Evolutionary conservation across 2,888 invertebrate species (phyloP).

Genomic region (Folsomia candida): DNA sequence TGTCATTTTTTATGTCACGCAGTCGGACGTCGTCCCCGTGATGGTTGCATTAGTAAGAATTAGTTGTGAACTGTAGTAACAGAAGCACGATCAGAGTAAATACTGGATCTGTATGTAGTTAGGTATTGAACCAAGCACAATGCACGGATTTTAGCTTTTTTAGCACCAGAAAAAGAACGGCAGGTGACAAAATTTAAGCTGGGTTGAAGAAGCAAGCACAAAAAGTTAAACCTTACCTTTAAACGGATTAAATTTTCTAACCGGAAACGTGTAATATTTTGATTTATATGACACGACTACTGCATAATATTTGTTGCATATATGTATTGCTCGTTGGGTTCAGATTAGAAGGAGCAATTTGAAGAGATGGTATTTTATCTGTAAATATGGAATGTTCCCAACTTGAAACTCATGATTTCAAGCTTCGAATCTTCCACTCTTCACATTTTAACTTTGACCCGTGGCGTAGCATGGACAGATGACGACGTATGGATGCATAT

Average conservation of each 20-base stretch:
- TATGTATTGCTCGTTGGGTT: too few relatives aligned
- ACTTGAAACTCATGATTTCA: too few relatives aligned
- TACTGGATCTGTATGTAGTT: too few relatives aligned
- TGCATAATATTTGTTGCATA: too few relatives aligned
- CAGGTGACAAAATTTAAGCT: conserved; percentile 23
- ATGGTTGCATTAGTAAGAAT: background rate
- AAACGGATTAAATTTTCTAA: conserved; percentile 47
- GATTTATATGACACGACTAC: conserved; percentile 42
- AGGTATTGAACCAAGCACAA: too few relatives aligned
- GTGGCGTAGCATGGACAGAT: too few relatives aligned
- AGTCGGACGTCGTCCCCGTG: background rate
- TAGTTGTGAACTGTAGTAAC: background rate
- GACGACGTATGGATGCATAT: too few relatives aligned
- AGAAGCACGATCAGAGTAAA: background rate
- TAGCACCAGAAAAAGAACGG: background rate
- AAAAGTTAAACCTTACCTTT: conserved; percentile 48
- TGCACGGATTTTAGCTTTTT: background rate
- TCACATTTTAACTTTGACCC: too few relatives aligned
- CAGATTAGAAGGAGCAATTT: too few relatives aligned
- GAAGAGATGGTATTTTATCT: too few relatives aligned
- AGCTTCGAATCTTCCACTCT: too few relatives aligned
- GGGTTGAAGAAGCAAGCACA: conserved; percentile 21
- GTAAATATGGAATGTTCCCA: too few relatives aligned
- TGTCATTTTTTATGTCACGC: background rate
- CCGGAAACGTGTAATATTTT: conserved; percentile 48